These are phyloP conservation scores for Cryptotis parvus DNA, from an alignment of 2,113 vertebrate species.

Conservation along the genomic window DNA sequence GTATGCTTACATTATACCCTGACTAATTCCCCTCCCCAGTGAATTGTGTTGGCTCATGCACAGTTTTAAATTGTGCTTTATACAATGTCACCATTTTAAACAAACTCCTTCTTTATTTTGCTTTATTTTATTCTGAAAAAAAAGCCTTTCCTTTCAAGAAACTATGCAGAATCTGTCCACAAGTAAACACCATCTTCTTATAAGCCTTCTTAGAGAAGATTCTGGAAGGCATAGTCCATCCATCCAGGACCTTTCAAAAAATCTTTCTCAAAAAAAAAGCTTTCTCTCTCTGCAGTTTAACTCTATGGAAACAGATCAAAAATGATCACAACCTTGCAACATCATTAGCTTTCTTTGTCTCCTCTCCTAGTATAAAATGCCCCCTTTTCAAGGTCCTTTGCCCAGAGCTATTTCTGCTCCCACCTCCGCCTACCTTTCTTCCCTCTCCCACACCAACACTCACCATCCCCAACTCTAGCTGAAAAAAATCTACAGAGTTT, in stretches of 20 bases:
- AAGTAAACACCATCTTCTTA: constrained; percentile 19
- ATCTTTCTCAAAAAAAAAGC: too few relatives aligned
- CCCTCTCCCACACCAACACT: too few relatives aligned
- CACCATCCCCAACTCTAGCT: neutral
- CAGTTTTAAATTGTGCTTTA: constrained; percentile 34
- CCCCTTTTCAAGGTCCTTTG: neutral
- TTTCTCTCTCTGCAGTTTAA: constrained; percentile 8
- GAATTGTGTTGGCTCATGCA: neutral
- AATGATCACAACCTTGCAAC: neutral
- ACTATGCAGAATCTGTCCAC: neutral
- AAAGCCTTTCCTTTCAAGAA: constrained; percentile 22
- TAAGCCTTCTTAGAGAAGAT: neutral
- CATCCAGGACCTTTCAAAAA: neutral
- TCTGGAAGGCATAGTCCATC: neutral
- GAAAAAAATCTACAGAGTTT: neutral
- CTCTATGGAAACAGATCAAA: neutral
- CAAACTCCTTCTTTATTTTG: neutral
- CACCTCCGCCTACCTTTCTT: neutral
- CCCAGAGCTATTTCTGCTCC: neutral
- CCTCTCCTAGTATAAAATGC: constrained; percentile 7
- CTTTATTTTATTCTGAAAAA: constrained; percentile 8
- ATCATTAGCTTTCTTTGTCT: neutral
- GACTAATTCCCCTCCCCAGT: neutral
- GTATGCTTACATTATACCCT: neutral
- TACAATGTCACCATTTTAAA: constrained; percentile 39